Evolutionary conservation across 2,888 invertebrate genomes (phyloP).

Genomic region (Chaitophorus viminalis): DNA sequence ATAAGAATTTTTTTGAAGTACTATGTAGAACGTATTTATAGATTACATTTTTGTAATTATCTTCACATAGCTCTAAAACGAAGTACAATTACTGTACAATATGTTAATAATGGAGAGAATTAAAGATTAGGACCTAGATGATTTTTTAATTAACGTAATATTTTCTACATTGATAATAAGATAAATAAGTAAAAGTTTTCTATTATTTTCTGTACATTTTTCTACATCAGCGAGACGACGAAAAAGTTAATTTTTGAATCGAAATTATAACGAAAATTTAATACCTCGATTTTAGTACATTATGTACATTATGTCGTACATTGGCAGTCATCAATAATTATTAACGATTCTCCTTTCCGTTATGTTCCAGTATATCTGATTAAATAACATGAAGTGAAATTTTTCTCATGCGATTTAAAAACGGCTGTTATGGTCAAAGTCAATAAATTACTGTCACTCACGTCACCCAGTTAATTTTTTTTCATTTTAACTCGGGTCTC

Average conservation of each 20-base stretch:
- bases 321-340: background rate
- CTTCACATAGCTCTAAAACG: no score
- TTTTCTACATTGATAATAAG: no score
- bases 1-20: no score
- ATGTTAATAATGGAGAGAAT: no score
- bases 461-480: constrained; percentile 9
- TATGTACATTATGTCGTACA: no score
- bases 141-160: no score
- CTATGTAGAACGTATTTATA: no score
- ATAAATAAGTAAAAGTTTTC: background rate
- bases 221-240: background rate
- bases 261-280: background rate
- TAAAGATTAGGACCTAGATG: no score
- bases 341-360: background rate
- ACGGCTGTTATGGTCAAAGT: background rate
- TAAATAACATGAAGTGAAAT: background rate
- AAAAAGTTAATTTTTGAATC: background rate
- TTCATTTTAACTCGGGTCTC: background rate
- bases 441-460: background rate
- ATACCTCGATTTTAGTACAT: background rate
- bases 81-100: no score
- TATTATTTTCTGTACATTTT: background rate
- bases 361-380: background rate
- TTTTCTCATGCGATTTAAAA: background rate
- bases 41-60: no score